Evolutionary conservation across 2,797 vertebrate genomes (phyloP), one percentile per base, ranked within the genome.

Genomic region (Gymnoscopelus microlampas): DNA sequence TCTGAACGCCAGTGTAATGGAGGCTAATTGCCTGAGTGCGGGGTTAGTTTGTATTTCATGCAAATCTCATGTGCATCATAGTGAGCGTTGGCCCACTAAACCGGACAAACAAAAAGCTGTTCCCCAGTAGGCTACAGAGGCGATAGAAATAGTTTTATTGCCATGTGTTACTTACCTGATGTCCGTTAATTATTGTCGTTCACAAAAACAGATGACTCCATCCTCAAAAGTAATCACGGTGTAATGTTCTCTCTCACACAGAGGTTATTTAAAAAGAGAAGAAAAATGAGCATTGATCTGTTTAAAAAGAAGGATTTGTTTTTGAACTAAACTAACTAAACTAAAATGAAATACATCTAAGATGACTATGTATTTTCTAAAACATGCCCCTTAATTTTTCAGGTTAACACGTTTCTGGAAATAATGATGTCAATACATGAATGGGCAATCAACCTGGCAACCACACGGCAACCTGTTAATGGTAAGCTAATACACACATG

Each of bases 1-100:
- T 90, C 76, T 76, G 82, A 91, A 88, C 81, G 76, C 76, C 85
- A 74, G 88, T 81, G 81, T 92, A 92, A 93, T 91, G 86, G 88
- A 90, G 91, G 92, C 91, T 94, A 94, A 94, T 94, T 93, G 92
- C 87, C 85, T 87, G 91, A 92, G 92, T 92, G 93, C 90, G 83
- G 86, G 89, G 91, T 92, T 89, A 90, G 86, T 87, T 90, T 90
- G 91, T 87, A 86, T 91, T 90, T 92, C 87, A 91, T 89, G 89
- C 83, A 85, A 91, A 92, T 90, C 91, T 90, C 82, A 81, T 73
- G 87, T 79, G 80, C 78, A 76, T 77, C 68, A 80, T 70, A 74
- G 87, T 74, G 70, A 87, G 72, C 82, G 83, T 81, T 84, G 84
- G 88, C 86, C 79, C 83, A 81, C 71, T 44, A 81, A 77, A 86